Evolutionary conservation across 2,888 invertebrate species (phyloP).

Genomic region (Reticulitermes lucifugus): DNA sequence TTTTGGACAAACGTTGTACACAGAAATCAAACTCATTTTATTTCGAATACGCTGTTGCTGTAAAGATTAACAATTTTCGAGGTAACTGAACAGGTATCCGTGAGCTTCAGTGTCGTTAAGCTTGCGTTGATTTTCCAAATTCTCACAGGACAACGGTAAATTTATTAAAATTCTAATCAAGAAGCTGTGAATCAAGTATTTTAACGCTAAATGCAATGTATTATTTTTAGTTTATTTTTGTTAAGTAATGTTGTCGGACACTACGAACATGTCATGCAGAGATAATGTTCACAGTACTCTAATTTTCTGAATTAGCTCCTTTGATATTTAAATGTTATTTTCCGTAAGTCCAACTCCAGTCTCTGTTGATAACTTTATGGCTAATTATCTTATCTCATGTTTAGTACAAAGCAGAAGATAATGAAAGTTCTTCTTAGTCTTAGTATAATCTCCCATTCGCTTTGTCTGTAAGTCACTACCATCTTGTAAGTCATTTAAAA

Average conservation of each 20-base stretch:
- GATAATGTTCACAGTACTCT: not conserved
- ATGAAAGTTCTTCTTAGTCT: not conserved
- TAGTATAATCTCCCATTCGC: not conserved
- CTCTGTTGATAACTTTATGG: not conserved
- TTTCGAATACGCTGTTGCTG: no score
- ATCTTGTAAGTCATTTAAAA: not conserved
- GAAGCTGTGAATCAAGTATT: no score
- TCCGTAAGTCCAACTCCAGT: not conserved
- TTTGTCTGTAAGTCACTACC: not conserved
- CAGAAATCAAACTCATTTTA: no score
- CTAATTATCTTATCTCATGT: not conserved
- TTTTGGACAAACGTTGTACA: no score
- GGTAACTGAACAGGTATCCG: no score
- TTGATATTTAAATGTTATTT: conserved; percentile 1
- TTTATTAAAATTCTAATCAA: no score
- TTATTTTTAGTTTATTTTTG: not conserved
- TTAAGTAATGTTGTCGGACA: not conserved
- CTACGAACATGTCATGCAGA: no score
- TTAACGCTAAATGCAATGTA: not conserved
- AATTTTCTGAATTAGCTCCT: not conserved
- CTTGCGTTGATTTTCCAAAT: no score
- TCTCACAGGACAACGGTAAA: no score
- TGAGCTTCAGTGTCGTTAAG: no score
- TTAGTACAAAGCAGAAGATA: not conserved
- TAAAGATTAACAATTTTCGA: no score